These are phyloP conservation scores for Copidosoma aretas DNA, from an alignment of 2,888 invertebrate species.

Conservation along the genomic window DNA sequence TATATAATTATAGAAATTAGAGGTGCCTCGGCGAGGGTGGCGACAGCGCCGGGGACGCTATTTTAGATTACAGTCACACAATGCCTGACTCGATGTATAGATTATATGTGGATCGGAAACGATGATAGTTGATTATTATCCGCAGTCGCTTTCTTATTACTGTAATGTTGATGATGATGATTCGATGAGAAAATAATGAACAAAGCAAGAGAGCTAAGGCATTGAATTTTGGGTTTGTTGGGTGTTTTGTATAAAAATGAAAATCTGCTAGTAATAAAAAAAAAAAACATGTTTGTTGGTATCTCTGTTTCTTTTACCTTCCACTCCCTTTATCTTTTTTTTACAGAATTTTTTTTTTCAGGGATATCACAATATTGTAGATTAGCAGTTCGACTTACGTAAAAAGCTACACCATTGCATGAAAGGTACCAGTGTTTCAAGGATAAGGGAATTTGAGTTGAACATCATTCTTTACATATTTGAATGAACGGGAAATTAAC, in stretches of 20 bases:
- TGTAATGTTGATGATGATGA: neutral
- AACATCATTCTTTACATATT: no score
- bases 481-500: no score
- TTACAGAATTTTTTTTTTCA: no score
- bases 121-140: constrained; percentile 42
- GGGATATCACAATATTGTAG: no score
- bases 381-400: no score
- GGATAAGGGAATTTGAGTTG: no score
- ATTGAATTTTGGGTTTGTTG: constrained; percentile 53
- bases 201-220: constrained; percentile 39
- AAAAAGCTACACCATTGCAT: no score
- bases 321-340: no score
- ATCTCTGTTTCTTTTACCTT: neutral
- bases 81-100: constrained; percentile 35
- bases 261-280: constrained; percentile 32
- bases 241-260: constrained; percentile 59
- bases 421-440: no score
- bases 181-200: constrained; percentile 3
- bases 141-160: constrained; percentile 48
- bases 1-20: no score
- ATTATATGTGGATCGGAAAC: constrained; percentile 37
- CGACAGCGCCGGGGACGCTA: constrained; percentile 22
- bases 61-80: constrained; percentile 21
- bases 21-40: constrained; percentile 19
- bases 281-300: neutral